Percentiles rank a stretch among this genome's conserved stretches.
These are phyloP conservation scores for Meandrina meandrites DNA, from an alignment of 92 coral and sea anemone species.

Conservation along the genomic window DNA sequence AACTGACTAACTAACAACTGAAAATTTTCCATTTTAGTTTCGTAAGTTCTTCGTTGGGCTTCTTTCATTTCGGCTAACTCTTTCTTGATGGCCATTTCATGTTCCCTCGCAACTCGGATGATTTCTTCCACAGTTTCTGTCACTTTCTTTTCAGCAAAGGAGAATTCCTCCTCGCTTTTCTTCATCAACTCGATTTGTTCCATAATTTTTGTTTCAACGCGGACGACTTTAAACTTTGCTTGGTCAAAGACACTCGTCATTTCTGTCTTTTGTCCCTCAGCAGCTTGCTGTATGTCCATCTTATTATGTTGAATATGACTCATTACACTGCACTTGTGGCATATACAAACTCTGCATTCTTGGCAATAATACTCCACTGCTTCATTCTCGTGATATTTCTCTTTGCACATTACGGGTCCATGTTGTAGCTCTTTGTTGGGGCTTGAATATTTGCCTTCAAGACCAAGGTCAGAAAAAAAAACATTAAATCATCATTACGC, in stretches of 20 bases:
- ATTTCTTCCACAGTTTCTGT: not conserved
- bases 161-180: not conserved
- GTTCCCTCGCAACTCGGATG: not conserved
- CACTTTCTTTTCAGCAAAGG: not conserved
- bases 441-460: not conserved
- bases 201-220: not conserved
- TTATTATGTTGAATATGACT: too few relatives aligned
- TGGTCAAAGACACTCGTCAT: not conserved
- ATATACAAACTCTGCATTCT: not conserved
- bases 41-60: not conserved
- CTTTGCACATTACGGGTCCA: not conserved
- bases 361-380: not conserved
- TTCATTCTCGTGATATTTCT: constrained; percentile 14
- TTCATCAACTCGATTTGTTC: not conserved
- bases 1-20: not conserved
- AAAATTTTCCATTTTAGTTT: not conserved
- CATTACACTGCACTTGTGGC: not conserved
- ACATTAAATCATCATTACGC: too few relatives aligned
- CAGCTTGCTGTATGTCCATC: too few relatives aligned
- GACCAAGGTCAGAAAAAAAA: not conserved
- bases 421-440: not conserved
- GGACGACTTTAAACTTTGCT: not conserved
- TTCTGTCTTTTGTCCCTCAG: too few relatives aligned
- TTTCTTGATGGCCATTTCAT: not conserved
- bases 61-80: not conserved